Evolutionary conservation across 1,140 invertebrate genomes (phyloP).

Genomic region (Pseudomyrmex sp.): DNA sequence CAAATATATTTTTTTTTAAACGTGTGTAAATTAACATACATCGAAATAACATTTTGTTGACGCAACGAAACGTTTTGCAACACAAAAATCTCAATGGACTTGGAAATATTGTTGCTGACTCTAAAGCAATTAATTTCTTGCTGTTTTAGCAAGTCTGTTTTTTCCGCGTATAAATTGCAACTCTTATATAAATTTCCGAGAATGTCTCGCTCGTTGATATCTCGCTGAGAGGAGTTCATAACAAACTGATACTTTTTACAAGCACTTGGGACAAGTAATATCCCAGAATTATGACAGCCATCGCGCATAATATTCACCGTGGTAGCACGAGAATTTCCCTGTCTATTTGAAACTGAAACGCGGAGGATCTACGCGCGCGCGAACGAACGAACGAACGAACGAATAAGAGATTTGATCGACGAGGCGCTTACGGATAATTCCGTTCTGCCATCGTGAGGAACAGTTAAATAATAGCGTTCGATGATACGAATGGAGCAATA

Average conservation of each 20-base stretch:
- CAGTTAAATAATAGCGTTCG: constrained; percentile 50
- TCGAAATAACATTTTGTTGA: neutral
- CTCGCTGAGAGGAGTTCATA: neutral
- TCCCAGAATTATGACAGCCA: neutral
- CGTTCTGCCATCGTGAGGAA: constrained; percentile 19
- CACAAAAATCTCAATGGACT: neutral
- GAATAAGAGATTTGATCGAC: constrained; percentile 47
- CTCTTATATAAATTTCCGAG: too few relatives aligned
- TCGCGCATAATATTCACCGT: constrained; percentile 17
- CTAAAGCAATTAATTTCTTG: too few relatives aligned
- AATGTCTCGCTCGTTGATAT: neutral
- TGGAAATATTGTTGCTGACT: too few relatives aligned
- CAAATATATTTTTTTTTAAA: too few relatives aligned
- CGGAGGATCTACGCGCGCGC: neutral
- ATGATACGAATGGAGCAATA: constrained; percentile 19
- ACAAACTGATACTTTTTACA: neutral
- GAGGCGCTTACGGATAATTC: constrained; percentile 42
- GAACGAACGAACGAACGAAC: neutral
- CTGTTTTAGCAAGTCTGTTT: too few relatives aligned
- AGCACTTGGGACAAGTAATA: neutral
- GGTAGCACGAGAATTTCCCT: constrained; percentile 1
- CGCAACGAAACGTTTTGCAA: neutral
- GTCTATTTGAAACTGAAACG: constrained; percentile 28
- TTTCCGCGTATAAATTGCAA: too few relatives aligned
- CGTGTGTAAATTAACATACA: too few relatives aligned